These are phyloP conservation scores for Paramormyrops kingsleyae DNA, from an alignment of 2,113 vertebrate genomes.

Conservation along the genomic window DNA sequence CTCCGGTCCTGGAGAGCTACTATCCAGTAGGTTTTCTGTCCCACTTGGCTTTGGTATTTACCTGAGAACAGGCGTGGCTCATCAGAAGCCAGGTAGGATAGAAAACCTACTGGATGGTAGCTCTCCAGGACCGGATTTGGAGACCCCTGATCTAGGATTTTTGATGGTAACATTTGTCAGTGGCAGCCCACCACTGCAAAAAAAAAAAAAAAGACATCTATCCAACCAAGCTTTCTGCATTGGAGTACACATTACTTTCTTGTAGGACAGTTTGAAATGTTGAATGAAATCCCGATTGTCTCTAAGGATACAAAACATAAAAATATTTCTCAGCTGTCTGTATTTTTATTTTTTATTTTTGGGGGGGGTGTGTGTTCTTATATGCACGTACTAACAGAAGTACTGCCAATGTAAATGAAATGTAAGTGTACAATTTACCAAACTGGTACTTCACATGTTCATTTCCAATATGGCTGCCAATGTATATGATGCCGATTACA, in stretches of 20 bases:
- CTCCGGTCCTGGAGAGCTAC: too few relatives aligned
- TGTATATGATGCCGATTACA: background rate
- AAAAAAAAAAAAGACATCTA: background rate
- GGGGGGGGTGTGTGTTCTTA: background rate
- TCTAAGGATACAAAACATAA: background rate
- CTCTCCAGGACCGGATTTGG: too few relatives aligned
- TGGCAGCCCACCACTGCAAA: background rate
- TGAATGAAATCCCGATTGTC: background rate
- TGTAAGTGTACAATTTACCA: background rate
- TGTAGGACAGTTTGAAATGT: background rate
- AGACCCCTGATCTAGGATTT: background rate
- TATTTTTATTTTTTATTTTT: background rate
- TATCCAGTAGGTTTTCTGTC: too few relatives aligned
- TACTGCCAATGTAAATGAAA: background rate
- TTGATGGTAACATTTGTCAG: background rate
- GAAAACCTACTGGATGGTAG: too few relatives aligned
- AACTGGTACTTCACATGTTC: background rate
- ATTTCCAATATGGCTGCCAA: background rate
- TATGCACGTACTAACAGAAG: background rate
- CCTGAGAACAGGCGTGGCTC: too few relatives aligned
- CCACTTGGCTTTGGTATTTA: too few relatives aligned
- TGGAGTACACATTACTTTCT: background rate
- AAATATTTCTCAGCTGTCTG: background rate
- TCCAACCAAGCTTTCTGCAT: background rate
- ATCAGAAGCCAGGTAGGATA: too few relatives aligned